Evolutionary conservation across 2,797 vertebrate genomes (phyloP).

Genomic region (Eulemur coronatus): DNA sequence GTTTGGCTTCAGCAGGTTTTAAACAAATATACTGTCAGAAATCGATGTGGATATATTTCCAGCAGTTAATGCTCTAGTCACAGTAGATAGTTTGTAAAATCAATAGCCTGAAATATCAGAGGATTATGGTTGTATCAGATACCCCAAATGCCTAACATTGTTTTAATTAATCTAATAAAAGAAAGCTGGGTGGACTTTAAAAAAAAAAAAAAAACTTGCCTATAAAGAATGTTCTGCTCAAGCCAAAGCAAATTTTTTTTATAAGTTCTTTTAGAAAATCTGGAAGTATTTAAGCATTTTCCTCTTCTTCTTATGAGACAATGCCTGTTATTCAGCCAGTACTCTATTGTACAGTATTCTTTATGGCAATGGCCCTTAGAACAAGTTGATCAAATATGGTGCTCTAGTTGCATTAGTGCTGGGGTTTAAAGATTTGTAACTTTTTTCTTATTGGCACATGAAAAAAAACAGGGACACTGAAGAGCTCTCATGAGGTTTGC

Average conservation of each 20-base stretch:
- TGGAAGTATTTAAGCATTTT: conserved; percentile 87
- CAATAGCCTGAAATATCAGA: conserved; percentile 86
- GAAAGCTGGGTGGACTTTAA: conserved; percentile 80
- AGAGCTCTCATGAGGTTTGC: conserved; percentile 73
- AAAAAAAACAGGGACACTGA: conserved; percentile 65
- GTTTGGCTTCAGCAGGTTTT: conserved; percentile 84
- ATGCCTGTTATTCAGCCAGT: conserved; percentile 81
- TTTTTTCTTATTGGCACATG: conserved; percentile 36
- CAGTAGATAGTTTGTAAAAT: conserved; percentile 83
- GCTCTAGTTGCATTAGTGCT: conserved; percentile 63
- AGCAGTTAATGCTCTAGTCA: conserved; percentile 80
- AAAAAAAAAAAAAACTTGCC: conserved; percentile 74
- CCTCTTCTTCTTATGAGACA: conserved; percentile 82
- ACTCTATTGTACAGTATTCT: conserved; percentile 59
- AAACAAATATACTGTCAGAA: conserved; percentile 86
- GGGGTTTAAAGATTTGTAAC: conserved; percentile 62
- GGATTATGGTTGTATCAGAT: conserved; percentile 84
- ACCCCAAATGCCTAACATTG: conserved; percentile 82
- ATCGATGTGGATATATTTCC: conserved; percentile 81
- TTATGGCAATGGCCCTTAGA: conserved; percentile 70
- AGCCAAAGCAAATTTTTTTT: conserved; percentile 89
- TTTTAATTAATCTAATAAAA: conserved; percentile 87
- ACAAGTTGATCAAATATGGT: conserved; percentile 59
- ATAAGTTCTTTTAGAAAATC: conserved; percentile 86
- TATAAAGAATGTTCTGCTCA: conserved; percentile 84